phyloP scores from a whole-genome alignment of 2,797 vertebrate genomes.

The Sebastes vulpes region DNA sequence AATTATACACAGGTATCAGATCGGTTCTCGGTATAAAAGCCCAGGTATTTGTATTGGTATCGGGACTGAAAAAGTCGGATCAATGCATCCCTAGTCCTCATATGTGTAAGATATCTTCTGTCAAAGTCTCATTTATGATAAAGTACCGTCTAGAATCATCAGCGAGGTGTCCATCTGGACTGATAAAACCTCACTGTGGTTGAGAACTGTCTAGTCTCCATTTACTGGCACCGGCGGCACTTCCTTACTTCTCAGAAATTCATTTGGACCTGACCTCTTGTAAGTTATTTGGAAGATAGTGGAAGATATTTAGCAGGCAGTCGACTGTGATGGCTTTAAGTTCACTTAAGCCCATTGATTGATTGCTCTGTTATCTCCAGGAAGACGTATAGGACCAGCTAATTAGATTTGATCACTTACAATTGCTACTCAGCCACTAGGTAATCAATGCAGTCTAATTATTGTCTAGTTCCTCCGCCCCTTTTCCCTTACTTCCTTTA shows the following conservation, averaged over 20 bases:
- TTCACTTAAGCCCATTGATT: conserved; percentile 79
- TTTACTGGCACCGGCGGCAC: conserved; percentile 33
- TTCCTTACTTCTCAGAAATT: conserved; percentile 42
- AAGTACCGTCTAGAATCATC: conserved; percentile 3
- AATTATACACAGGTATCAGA: no score
- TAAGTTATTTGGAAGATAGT: conserved; percentile 62
- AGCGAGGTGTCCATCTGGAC: conserved; percentile 12
- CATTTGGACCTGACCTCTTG: conserved; percentile 43
- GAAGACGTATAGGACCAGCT: conserved; percentile 76
- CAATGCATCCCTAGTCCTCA: neutral
- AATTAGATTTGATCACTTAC: conserved; percentile 86
- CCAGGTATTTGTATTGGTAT: neutral
- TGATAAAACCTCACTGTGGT: neutral
- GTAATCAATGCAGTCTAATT: conserved; percentile 79
- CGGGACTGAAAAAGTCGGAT: neutral
- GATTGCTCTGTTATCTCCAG: conserved; percentile 77
- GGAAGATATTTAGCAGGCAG: conserved; percentile 68
- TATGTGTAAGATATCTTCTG: neutral
- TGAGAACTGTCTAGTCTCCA: conserved; percentile 8
- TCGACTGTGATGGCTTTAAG: conserved; percentile 73
- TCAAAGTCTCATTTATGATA: conserved; percentile 6
- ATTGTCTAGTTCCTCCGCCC: conserved; percentile 58
- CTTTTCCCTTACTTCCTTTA: conserved; percentile 39
- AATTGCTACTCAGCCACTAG: conserved; percentile 74
- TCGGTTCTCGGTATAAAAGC: neutral